Conservation (phyloP, 1,140 invertebrate species). For the Aleiodes sp. region DNA sequence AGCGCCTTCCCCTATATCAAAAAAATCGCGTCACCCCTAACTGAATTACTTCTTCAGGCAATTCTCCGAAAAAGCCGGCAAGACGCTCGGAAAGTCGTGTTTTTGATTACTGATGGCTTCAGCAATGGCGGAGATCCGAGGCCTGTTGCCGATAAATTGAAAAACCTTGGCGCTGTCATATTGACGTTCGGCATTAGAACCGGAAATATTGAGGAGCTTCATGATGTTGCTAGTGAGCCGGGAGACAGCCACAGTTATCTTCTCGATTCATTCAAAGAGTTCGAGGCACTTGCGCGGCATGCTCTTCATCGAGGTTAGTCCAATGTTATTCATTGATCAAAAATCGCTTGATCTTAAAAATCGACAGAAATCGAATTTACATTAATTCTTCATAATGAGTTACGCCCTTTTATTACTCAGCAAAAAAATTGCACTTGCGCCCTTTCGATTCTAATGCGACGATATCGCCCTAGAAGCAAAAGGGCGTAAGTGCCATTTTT, state of each 20-base stretch:
- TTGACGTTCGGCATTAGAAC: conserved; percentile 78
- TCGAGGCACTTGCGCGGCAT: conserved; percentile 75
- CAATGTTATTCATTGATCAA: conserved; percentile 25
- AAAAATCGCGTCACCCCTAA: conserved; percentile 6
- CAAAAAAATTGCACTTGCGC: too few species aligned
- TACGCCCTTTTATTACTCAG: too few species aligned
- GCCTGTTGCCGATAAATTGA: conserved; percentile 68
- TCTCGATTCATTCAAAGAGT: conserved; percentile 77
- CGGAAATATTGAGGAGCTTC: conserved; percentile 74
- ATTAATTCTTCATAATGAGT: too few species aligned
- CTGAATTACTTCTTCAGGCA: conserved; percentile 55
- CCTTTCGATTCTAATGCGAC: too few species aligned
- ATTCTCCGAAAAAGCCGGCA: conserved; percentile 68
- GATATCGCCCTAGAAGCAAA: too few species aligned
- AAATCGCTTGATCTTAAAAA: neutral
- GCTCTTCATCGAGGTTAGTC: conserved; percentile 78
- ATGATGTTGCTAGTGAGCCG: conserved; percentile 74
- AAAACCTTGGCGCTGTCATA: conserved; percentile 67
- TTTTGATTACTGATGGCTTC: conserved; percentile 78
- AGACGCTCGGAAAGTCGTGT: conserved; percentile 71
- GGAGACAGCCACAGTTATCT: conserved; percentile 75
- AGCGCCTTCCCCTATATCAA: too few species aligned
- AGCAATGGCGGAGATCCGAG: conserved; percentile 78
- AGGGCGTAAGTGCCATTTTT: too few species aligned
- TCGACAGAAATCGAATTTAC: too few species aligned